Conservation (phyloP, 1,140 invertebrate species). For the Drosophila repleta region DNA sequence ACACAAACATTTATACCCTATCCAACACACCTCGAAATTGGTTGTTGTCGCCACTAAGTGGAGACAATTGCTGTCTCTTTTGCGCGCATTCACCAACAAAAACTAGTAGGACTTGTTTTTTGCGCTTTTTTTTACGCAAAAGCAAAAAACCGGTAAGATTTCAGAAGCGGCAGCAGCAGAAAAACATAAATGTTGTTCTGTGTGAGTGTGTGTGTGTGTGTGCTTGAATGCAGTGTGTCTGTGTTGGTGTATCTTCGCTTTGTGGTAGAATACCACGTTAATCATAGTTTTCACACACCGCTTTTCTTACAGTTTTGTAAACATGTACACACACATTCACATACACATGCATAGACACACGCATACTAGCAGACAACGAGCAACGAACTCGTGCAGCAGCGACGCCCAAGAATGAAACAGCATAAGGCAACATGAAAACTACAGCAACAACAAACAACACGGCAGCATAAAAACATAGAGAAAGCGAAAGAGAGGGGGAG, state of each 20-base stretch:
- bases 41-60: slow-evolving; percentile 65
- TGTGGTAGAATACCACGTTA: slow-evolving; percentile 54
- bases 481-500: slow-evolving; percentile 39
- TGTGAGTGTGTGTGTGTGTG: slow-evolving; percentile 20
- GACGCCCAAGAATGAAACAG: slow-evolving; percentile 79
- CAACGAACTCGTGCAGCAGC: slow-evolving; percentile 74
- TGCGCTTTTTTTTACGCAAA: slow-evolving; percentile 66
- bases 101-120: slow-evolving; percentile 79
- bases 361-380: slow-evolving; percentile 43
- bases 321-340: slow-evolving; percentile 46
- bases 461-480: slow-evolving; percentile 59
- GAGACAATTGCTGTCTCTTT: slow-evolving; percentile 44
- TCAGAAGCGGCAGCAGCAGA: slow-evolving; percentile 49
- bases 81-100: slow-evolving; percentile 34
- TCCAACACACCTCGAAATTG: slow-evolving; percentile 70
- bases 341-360: slow-evolving; percentile 14
- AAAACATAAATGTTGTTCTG: slow-evolving; percentile 21
- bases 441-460: slow-evolving; percentile 56
- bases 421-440: slow-evolving; percentile 77
- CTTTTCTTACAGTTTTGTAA: slow-evolving; percentile 80
- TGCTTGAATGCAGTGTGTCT: neutral
- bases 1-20: slow-evolving; percentile 15
- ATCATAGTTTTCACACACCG: slow-evolving; percentile 78
- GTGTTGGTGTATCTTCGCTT: slow-evolving; percentile 19
- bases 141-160: slow-evolving; percentile 73